Evolutionary conservation across 2,888 invertebrate genomes (phyloP).

Genomic region (Archaeoteleia sp.): DNA sequence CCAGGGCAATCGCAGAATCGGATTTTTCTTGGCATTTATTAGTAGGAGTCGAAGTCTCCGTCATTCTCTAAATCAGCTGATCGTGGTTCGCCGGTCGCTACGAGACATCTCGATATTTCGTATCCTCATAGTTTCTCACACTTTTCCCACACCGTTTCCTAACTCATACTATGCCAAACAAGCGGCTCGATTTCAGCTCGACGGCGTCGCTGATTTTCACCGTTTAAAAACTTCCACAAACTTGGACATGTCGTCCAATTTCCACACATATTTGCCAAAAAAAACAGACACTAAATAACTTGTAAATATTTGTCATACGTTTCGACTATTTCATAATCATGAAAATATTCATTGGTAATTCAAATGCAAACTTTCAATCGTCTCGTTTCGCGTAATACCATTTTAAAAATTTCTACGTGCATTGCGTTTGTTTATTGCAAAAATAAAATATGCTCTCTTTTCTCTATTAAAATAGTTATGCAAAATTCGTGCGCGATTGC

Average conservation of each 20-base stretch:
- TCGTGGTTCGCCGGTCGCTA: slow-evolving; percentile 53
- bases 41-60: slow-evolving; percentile 69
- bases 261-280: neutral
- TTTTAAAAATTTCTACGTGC: too few species aligned
- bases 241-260: neutral
- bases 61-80: slow-evolving; percentile 65
- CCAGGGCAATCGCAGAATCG: slow-evolving; percentile 66
- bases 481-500: neutral
- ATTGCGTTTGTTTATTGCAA: too few species aligned
- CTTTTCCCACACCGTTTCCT: slow-evolving; percentile 9
- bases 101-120: slow-evolving; percentile 38
- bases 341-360: too few species aligned
- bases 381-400: too few species aligned
- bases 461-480: too few species aligned
- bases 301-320: too few species aligned
- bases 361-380: too few species aligned
- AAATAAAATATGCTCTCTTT: too few species aligned
- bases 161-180: neutral
- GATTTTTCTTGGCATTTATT: slow-evolving; percentile 67
- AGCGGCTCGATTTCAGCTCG: too few species aligned
- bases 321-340: too few species aligned
- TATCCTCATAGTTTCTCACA: slow-evolving; percentile 20
- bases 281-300: too few species aligned
- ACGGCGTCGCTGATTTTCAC: too few species aligned
- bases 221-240: neutral